A percentile compares a stretch with the other conserved stretches of the same genome.
phyloP scores from a whole-genome alignment of 2,113 vertebrate genomes.

The Pangasianodon gigas region DNA sequence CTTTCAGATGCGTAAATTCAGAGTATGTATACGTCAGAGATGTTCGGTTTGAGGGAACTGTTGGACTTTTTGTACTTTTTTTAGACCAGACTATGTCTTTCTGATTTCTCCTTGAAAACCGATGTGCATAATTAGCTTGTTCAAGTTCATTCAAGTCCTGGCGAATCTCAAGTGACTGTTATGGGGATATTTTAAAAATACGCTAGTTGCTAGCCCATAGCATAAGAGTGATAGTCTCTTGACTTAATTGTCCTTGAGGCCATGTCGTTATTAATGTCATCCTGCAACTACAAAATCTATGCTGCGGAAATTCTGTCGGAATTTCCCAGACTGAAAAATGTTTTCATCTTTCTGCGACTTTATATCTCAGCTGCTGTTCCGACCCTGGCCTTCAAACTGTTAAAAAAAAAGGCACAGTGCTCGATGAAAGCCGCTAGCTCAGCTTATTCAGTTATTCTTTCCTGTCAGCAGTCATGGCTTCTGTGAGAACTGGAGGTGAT shows the following conservation, averaged over 20 bases:
- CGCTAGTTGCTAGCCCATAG: not conserved
- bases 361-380: slow-evolving; percentile 4
- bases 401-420: not conserved
- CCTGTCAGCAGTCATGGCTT: slow-evolving; percentile 46
- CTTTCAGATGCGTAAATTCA: not conserved
- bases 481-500: slow-evolving; percentile 43
- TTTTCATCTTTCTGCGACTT: not conserved
- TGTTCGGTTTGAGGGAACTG: not conserved
- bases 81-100: not conserved
- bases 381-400: slow-evolving; percentile 4
- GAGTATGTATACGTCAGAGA: not conserved
- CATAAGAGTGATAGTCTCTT: not conserved
- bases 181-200: not conserved
- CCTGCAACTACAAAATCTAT: not conserved
- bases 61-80: not conserved
- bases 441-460: slow-evolving; percentile 45
- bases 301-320: not conserved
- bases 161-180: not conserved
- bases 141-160: not conserved
- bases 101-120: not conserved
- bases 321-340: slow-evolving; percentile 16
- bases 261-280: not conserved
- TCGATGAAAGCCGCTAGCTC: slow-evolving; percentile 6
- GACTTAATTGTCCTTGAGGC: not conserved
- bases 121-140: not conserved